phyloP scores from a whole-genome alignment of 2,113 vertebrate genomes.

The human (Homo sapiens) region DNA sequence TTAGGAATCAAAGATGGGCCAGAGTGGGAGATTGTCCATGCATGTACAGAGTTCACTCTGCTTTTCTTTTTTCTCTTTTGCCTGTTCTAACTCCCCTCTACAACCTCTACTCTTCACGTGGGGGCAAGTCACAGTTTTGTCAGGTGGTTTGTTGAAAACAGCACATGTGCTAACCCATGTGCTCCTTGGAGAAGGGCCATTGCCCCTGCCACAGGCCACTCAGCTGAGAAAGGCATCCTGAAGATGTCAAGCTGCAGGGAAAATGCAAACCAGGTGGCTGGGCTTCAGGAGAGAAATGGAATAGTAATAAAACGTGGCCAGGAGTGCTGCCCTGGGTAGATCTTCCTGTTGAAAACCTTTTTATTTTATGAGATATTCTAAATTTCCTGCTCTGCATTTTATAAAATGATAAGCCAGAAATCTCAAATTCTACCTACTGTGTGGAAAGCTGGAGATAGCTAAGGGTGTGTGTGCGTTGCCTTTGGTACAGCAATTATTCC shows the following conservation, averaged over 20 bases:
- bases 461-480: no score
- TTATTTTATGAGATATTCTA: constrained; percentile 40
- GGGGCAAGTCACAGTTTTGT: not conserved
- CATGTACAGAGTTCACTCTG: not conserved
- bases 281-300: not conserved
- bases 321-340: not conserved
- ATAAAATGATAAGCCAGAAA: not conserved
- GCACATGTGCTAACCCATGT: rapidly evolving
- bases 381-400: not conserved
- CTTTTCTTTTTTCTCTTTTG: not conserved
- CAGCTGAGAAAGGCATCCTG: not conserved
- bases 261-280: not conserved
- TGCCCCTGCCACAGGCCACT: not conserved
- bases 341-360: not conserved
- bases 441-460: not conserved
- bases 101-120: not conserved
- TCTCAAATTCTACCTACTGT: not conserved
- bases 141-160: not conserved
- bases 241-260: not conserved
- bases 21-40: not conserved
- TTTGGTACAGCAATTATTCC: not conserved
- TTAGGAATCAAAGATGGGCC: not conserved
- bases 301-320: not conserved
- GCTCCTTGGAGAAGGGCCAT: not conserved
- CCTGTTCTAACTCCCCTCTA: not conserved